These are phyloP conservation scores for Balearica regulorum DNA, from an alignment of 2,797 vertebrate genomes.

Conservation along the genomic window DNA sequence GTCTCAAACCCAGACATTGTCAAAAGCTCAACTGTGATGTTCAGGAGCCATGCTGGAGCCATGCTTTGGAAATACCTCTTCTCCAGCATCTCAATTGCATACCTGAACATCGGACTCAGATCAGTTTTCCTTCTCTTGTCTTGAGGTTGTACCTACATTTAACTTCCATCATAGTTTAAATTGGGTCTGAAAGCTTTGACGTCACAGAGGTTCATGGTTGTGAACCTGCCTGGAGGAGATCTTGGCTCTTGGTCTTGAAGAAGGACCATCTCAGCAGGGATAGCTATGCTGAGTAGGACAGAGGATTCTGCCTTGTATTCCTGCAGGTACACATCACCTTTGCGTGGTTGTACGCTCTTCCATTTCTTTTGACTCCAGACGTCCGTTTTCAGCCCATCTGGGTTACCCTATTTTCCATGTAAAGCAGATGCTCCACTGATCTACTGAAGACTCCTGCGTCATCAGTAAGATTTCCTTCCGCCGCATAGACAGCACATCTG, in stretches of 20 bases:
- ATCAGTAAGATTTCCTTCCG: not conserved
- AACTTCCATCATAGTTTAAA: not conserved
- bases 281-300: not conserved
- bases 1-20: not conserved
- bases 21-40: not conserved
- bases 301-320: not conserved
- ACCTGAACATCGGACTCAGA: not conserved
- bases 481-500: accelerated
- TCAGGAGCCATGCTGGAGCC: not conserved
- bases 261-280: not conserved
- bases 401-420: not conserved
- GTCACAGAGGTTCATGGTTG: not conserved
- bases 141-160: not conserved
- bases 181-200: not conserved
- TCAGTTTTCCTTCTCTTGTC: not conserved
- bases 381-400: not conserved
- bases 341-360: not conserved
- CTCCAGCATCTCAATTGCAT: not conserved
- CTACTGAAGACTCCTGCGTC: not conserved
- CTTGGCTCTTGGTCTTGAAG: not conserved
- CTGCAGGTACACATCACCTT: not conserved
- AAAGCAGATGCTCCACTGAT: not conserved
- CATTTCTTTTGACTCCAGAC: not conserved
- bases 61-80: not conserved
- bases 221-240: not conserved